Evolutionary conservation across 2,888 invertebrate species (phyloP).

Genomic region (Pandemis heparana): DNA sequence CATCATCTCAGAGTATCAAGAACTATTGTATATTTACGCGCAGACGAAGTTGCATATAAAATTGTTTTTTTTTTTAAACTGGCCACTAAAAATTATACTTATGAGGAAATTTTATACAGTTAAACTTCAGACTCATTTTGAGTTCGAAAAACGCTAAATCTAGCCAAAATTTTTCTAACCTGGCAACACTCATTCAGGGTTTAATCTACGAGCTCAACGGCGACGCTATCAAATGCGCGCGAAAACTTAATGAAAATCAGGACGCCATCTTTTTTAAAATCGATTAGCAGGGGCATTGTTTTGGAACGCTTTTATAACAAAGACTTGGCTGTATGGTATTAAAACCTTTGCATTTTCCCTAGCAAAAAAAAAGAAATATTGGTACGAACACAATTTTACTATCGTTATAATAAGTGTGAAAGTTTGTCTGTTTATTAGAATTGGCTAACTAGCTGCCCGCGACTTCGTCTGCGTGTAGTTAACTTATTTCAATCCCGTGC

Average conservation of each 20-base stretch:
- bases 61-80: neutral
- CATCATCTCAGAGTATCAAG: no score
- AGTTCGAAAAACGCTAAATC: neutral
- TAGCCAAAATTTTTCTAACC: neutral
- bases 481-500: no score
- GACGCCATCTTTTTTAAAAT: constrained; percentile 41
- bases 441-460: no score
- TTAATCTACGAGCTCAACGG: constrained; percentile 79
- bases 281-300: constrained; percentile 21
- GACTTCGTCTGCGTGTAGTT: no score
- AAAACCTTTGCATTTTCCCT: no score
- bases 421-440: no score
- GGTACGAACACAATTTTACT: no score
- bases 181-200: constrained; percentile 62
- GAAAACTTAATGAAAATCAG: constrained; percentile 81
- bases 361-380: no score
- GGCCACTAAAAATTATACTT: neutral
- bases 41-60: no score
- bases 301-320: constrained; percentile 1
- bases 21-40: no score
- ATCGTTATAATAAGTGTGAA: no score
- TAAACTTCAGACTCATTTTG: neutral
- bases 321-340: no score
- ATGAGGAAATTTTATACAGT: neutral
- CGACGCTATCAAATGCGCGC: constrained; percentile 73